Base-by-base conservation (phyloP, 2,797 vertebrate genomes). In the Lepus oiostolus region DNA sequence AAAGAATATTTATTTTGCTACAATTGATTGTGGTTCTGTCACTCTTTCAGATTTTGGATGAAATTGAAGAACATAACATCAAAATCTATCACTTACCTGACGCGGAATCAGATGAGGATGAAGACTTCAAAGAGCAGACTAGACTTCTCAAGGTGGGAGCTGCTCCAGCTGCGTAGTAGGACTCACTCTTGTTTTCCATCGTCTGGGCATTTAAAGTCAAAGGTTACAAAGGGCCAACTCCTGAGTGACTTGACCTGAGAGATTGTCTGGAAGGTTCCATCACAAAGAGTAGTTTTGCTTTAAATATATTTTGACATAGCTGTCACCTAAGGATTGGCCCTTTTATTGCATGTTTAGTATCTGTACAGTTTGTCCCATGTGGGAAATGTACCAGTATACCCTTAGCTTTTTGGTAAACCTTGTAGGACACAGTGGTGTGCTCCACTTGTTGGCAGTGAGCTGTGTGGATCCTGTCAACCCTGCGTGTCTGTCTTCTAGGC, bases 1-100 rank as follows among this genome's bases (percentile, higher is more conserved):
- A 68, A 71, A n/a, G 76, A 50, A 63, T 19, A 10, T 7, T 7
- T 2, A 1, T 4, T 63, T 76, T 60, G 22, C 19, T 94, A 32
- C 90, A 28, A 7, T 68, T 87, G 21, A 76, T 81, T 0, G 87
- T 0, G 0, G 38, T 80, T 83, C 50, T 95, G 42, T 21, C 26
- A 4, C 50, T 52, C 52, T 97, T 70, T 94, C 94, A 99, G 99
- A 98, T 99, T 98, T 98, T 99, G 95, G 99, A 99, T 97, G 99
- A 99, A 98, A 99, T 99, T 13, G 99, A 99, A 93, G 99, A 99
- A 86, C 99, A 99, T 35, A 99, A 98, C 21, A 99, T 99, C 97
- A 99, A 99, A 98, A 99, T 99, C 97, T 99, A 99, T 97, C 99
- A 99, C 96, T 98, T 99, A 67, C 99, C 99, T 35, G 99, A 99